Conservation (phyloP, 2,113 vertebrate species). For the Taurulus bubalis region DNA sequence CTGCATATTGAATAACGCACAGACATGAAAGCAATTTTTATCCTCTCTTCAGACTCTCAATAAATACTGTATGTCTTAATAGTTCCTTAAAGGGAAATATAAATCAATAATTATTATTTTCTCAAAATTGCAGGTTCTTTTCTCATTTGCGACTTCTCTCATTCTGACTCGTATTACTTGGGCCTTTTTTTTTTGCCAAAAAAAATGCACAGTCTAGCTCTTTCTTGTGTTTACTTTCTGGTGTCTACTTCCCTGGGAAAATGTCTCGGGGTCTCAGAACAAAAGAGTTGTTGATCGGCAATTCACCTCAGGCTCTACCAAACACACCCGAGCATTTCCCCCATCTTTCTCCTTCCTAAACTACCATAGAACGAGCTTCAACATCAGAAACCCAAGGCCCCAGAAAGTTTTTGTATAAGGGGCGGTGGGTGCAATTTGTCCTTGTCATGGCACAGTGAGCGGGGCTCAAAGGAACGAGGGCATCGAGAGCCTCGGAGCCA, state of each 20-base stretch:
- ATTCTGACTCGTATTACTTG: not conserved
- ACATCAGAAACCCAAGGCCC: constrained; percentile 49
- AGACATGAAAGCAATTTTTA: not conserved
- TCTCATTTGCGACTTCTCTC: constrained; percentile 1
- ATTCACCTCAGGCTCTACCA: constrained; percentile 68
- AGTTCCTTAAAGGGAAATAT: not conserved
- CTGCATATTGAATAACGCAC: not conserved
- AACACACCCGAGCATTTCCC: constrained; percentile 50
- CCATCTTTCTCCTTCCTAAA: constrained; percentile 57
- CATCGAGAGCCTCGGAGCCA: constrained; percentile 63
- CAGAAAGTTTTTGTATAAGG: constrained; percentile 71
- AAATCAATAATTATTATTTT: not conserved
- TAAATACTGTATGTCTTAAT: not conserved
- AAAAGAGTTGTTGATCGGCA: constrained; percentile 62
- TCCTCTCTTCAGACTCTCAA: not conserved
- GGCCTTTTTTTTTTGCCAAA: not conserved
- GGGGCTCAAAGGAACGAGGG: constrained; percentile 56
- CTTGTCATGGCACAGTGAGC: constrained; percentile 79
- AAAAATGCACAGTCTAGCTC: constrained; percentile 15
- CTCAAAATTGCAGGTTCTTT: not conserved
- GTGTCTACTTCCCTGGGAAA: constrained; percentile 72
- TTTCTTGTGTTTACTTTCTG: constrained; percentile 33
- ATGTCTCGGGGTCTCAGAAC: constrained; percentile 51
- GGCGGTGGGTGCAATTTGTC: constrained; percentile 80
- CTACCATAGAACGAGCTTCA: constrained; percentile 48